These are phyloP conservation scores for Trochalopteron elliotii DNA, from an alignment of 2,113 vertebrate genomes.

Conservation along the genomic window DNA sequence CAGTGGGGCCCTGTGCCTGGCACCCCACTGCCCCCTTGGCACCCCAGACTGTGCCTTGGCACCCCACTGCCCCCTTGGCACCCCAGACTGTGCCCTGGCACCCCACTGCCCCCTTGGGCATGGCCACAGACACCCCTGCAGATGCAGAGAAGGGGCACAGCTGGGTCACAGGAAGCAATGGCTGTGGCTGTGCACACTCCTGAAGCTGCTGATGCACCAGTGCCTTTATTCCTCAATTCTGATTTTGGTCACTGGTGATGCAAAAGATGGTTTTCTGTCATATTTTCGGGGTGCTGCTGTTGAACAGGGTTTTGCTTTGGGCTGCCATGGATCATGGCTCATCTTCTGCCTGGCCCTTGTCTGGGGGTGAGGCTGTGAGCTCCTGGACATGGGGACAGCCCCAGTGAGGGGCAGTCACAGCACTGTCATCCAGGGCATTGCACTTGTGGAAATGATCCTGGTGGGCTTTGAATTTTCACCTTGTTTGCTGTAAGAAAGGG, in stretches of 20 bases:
- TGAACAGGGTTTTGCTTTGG: background rate
- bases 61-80: background rate
- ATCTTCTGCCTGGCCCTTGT: background rate
- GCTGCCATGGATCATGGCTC: fast-evolving
- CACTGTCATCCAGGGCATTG: background rate
- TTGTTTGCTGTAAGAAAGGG: background rate
- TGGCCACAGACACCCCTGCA: fast-evolving
- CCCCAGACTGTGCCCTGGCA: background rate
- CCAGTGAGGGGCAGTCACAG: background rate
- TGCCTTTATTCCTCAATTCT: background rate
- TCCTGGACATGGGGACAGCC: background rate
- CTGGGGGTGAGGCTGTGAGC: background rate
- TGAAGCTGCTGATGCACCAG: background rate
- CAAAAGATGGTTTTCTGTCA: background rate
- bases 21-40: background rate
- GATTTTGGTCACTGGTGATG: fast-evolving
- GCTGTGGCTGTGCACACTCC: fast-evolving
- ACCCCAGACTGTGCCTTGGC: background rate
- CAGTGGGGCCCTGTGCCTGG: background rate
- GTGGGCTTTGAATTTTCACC: background rate
- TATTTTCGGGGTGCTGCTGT: background rate
- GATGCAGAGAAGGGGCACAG: background rate
- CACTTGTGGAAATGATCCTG: background rate
- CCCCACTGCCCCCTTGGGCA: background rate
- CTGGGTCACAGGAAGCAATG: fast-evolving